Evolutionary conservation across 2,888 invertebrate species (phyloP), one percentile per base, ranked within the genome.

Genomic region (Dioctria linearis): DNA sequence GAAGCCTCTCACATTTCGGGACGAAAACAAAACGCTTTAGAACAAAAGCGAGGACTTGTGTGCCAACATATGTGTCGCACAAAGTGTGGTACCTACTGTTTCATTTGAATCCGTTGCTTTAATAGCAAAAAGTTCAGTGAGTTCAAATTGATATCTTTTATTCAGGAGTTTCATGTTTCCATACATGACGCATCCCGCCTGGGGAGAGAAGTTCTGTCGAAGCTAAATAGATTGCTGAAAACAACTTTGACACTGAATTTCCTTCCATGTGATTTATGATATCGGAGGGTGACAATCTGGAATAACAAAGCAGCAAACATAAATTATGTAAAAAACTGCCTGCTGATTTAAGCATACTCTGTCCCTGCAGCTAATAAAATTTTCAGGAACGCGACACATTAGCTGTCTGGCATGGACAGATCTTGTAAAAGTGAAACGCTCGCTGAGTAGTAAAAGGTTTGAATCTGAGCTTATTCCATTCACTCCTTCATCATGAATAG

Each of bases 181-280:
- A 25, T 59, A 42, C 57, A 54, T 54, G 42, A n/a, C 42, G 59
- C 59, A 43, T 13, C 73, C 42, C 73, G n/a, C 4, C 73, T 6
- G 39, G 40, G 6, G 66, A 42, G 43, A 6, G n/a, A 57, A 54
- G 57, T 57, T 57, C 57, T 61, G 61, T 57, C 73, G 73, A 73
- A 73, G 73, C 42, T 42, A 57, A 42, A 73, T 73, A 73, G 73
- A 73, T 73, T 73, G 73, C 73, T 57, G 25, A 42, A 42, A 73
- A 73, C 73, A 73, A 73, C 59, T 73, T 73, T 73, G 73, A 73
- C 73, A 73, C 59, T 73, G 73, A 73, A 73, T 73, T 73, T 73
- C 73, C 73, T 73, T 73, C 61, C 73, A 73, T 73, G 57, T 73
- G 73, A 73, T 73, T 73, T 73, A 73, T 73, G 59, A 57, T 73